A percentile compares a stretch with the other conserved stretches of the same genome.
phyloP scores from a whole-genome alignment of 1,140 invertebrate genomes.

The Drosophila neocordata region DNA sequence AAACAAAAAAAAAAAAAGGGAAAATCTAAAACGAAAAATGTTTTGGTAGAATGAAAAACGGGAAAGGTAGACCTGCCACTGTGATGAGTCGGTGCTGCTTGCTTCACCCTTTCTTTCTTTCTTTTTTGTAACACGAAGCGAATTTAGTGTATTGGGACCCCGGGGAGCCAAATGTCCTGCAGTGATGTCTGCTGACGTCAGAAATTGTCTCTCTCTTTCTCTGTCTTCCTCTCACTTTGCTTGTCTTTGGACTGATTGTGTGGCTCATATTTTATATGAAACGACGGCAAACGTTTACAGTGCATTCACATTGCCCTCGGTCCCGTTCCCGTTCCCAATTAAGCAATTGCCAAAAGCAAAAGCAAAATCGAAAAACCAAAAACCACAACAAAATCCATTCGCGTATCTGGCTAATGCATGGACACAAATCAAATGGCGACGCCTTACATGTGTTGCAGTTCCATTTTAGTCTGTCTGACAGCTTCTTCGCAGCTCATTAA shows the following conservation, averaged over 20 bases:
- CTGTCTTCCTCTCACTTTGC: not conserved
- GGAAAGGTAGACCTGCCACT: constrained; percentile 46
- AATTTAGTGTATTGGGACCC: constrained; percentile 63
- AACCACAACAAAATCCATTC: not conserved
- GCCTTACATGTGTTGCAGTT: constrained; percentile 56
- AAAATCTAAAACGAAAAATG: constrained; percentile 43
- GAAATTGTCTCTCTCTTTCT: constrained; percentile 9
- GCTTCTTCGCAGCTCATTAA: constrained; percentile 72
- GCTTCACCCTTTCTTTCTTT: constrained; percentile 60
- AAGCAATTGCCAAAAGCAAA: constrained; percentile 20
- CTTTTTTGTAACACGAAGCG: constrained; percentile 27
- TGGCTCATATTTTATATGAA: not conserved
- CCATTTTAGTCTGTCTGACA: constrained; percentile 52
- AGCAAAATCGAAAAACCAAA: constrained; percentile 14
- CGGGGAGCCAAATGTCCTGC: constrained; percentile 66
- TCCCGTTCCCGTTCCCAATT: constrained; percentile 23
- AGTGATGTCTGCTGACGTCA: constrained; percentile 61
- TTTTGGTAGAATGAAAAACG: constrained; percentile 8
- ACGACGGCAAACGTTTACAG: not conserved
- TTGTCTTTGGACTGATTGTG: not conserved
- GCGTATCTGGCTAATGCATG: constrained; percentile 7
- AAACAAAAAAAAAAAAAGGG: constrained; percentile 26
- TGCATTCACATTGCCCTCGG: constrained; percentile 1
- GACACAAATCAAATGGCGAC: constrained; percentile 60
- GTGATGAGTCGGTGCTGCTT: constrained; percentile 45